Evolutionary conservation across 2,113 vertebrate species (phyloP).

Genomic region (Labeo rohita): DNA sequence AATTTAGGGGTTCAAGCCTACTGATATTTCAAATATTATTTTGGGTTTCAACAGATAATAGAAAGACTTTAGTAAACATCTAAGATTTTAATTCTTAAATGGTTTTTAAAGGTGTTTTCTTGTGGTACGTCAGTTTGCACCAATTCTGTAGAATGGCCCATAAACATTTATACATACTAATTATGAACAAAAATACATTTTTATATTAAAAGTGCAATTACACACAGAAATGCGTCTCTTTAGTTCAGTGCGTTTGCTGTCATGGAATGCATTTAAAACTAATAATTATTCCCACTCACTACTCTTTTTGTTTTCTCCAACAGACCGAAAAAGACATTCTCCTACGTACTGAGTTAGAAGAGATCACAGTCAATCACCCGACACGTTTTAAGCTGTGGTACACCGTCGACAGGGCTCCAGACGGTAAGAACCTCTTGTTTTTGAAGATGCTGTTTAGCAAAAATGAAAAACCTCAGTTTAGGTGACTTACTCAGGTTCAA

Average conservation of each 20-base stretch:
- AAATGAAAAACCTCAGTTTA: neutral
- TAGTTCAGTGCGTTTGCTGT: neutral
- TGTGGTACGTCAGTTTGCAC: too few relatives aligned
- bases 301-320: neutral
- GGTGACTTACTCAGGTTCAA: neutral
- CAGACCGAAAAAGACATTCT: constrained; percentile 95
- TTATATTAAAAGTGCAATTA: neutral
- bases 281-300: neutral
- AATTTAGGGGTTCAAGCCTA: too few relatives aligned
- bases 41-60: too few relatives aligned
- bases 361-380: constrained; percentile 82
- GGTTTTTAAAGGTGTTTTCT: too few relatives aligned
- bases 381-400: constrained; percentile 91
- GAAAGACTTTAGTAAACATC: too few relatives aligned
- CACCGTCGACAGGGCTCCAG: constrained; percentile 87
- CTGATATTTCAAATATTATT: too few relatives aligned
- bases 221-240: neutral
- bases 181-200: neutral
- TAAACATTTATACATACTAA: neutral
- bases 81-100: too few relatives aligned
- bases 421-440: constrained; percentile 71
- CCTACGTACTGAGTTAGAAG: constrained; percentile 88
- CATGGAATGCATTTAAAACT: neutral
- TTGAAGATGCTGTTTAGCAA: neutral
- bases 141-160: too few relatives aligned